A percentile compares a stretch with the other conserved stretches of the same genome.
Conservation (phyloP, 1,140 invertebrate species). For the Adelges cooleyi region DNA sequence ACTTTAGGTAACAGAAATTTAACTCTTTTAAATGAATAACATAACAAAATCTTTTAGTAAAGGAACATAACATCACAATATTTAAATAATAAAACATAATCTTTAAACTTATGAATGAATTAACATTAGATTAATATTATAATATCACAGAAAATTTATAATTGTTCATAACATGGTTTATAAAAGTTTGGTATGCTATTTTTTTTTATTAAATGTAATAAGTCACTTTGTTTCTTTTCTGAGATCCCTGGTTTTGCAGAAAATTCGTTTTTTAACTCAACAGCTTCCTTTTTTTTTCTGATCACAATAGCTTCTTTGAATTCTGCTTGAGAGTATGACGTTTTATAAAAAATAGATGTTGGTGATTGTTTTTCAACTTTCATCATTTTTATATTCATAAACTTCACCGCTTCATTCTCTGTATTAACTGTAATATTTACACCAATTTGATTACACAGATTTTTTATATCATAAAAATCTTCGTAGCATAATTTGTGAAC, state of each 20-base stretch:
- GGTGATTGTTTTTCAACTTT: constrained; percentile 2
- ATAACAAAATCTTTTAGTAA: constrained; percentile 2
- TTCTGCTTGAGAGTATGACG: not conserved
- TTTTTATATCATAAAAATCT: constrained; percentile 14
- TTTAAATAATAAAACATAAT: constrained; percentile 2
- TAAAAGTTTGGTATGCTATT: constrained; percentile 1
- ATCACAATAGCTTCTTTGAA: constrained; percentile 10
- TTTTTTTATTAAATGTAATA: constrained; percentile 14
- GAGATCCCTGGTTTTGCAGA: constrained; percentile 13
- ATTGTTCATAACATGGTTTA: constrained; percentile 22
- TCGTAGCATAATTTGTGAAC: constrained; percentile 11
- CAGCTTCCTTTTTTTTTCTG: not conserved
- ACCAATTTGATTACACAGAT: not conserved
- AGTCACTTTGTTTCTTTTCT: constrained; percentile 12
- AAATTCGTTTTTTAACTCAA: constrained; percentile 3
- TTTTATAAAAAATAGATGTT: constrained; percentile 10
- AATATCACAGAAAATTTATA: constrained; percentile 6
- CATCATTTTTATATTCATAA: not conserved
- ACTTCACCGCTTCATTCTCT: constrained; percentile 5
- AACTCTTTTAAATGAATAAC: constrained; percentile 13
- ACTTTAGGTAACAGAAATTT: not conserved
- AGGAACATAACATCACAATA: constrained; percentile 1
- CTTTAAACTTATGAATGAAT: not conserved
- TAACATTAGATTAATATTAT: constrained; percentile 11
- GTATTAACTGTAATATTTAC: constrained; percentile 7